A percentile compares a stretch with the other conserved stretches of the same genome.
Conservation (phyloP, 2,113 vertebrate genomes). For the Passer domesticus region DNA sequence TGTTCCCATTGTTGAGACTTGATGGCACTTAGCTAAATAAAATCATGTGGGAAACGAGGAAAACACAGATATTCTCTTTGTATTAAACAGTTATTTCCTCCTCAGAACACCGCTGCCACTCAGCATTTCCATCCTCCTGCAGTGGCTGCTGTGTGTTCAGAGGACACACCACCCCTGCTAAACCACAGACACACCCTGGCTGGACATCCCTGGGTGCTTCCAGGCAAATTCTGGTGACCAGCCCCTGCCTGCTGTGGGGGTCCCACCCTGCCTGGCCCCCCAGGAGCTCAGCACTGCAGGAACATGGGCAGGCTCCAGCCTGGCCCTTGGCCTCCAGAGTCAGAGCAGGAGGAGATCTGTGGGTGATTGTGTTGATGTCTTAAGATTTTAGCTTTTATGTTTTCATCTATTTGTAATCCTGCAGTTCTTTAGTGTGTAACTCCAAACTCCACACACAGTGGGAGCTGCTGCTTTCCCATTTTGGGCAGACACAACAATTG, state of each 20-base stretch:
- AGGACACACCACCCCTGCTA: rapidly evolving
- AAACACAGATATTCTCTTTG: not conserved
- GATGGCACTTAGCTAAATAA: conserved; percentile 66
- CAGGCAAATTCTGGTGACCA: not conserved
- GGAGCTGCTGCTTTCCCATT: not conserved
- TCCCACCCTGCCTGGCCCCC: not conserved
- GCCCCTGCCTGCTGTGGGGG: rapidly evolving
- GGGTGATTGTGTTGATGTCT: not conserved
- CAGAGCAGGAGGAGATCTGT: not conserved
- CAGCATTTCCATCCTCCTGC: not conserved
- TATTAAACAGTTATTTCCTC: not conserved
- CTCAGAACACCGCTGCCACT: not conserved
- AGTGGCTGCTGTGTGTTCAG: rapidly evolving
- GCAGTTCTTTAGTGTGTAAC: rapidly evolving
- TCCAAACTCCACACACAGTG: not conserved
- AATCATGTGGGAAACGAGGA: not conserved
- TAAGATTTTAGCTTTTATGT: rapidly evolving
- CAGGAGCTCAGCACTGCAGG: not conserved
- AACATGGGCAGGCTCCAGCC: not conserved
- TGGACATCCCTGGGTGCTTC: not conserved
- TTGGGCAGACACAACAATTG: not conserved
- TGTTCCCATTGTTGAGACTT: conserved; percentile 58
- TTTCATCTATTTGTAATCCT: rapidly evolving
- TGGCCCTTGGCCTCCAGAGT: not conserved
- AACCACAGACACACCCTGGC: rapidly evolving